Conservation (phyloP, 2,113 vertebrate species). For the Neolamprologus cancellatus region DNA sequence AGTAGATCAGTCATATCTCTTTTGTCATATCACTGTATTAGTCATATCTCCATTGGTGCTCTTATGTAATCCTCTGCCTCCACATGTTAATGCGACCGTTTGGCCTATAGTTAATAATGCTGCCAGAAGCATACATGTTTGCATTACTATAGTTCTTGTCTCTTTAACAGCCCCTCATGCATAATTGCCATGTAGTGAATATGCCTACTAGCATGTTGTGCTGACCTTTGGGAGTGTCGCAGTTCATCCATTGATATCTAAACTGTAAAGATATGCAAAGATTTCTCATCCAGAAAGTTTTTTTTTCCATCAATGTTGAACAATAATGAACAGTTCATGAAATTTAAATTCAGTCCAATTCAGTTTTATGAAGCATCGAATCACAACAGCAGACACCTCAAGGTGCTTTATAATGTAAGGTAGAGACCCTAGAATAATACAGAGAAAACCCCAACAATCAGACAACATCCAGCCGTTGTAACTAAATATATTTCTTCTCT, state of each 20-base stretch:
- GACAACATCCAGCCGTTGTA: background rate
- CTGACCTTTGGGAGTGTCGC: background rate
- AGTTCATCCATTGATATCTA: background rate
- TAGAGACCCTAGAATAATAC: background rate
- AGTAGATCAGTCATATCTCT: slow-evolving; percentile 10
- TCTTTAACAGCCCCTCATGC: background rate
- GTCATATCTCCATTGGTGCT: slow-evolving; percentile 10
- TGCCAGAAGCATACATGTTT: background rate
- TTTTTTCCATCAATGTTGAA: background rate
- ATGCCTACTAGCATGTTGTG: background rate
- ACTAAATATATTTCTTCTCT: background rate
- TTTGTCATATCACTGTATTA: slow-evolving; percentile 28
- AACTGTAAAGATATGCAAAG: background rate
- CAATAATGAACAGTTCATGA: background rate
- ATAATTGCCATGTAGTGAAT: slow-evolving; percentile 12
- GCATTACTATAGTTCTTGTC: slow-evolving; percentile 7
- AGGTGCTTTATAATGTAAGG: background rate
- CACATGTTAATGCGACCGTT: background rate
- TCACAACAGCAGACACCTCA: background rate
- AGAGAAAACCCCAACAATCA: background rate
- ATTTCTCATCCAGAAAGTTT: background rate
- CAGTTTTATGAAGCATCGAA: background rate
- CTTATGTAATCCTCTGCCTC: slow-evolving; percentile 26
- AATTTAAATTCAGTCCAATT: background rate
- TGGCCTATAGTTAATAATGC: background rate